Base-by-base conservation (phyloP, 2,888 invertebrate species). In the Tubulanus polymorphus region DNA sequence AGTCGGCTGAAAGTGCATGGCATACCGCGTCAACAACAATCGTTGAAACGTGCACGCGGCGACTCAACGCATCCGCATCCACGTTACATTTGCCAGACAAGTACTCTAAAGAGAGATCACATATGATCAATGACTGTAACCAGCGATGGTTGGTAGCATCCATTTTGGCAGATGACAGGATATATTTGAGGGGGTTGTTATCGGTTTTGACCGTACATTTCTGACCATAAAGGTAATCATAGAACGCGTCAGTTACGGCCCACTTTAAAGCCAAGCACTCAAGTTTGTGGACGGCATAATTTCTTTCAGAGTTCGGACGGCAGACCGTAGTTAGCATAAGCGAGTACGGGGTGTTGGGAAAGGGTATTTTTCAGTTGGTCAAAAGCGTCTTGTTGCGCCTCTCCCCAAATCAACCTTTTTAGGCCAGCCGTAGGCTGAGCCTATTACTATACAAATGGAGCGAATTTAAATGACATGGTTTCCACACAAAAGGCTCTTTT, bases 81-180 rank as follows among this genome's bases (percentile, higher is more conserved):
- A 12, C 32, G n/a, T n/a, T n/a, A 15, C 8, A 18, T 54, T 32
- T 52, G 10, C 51, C 54, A 30, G 54, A 35, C 12, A 32, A 2
- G 25, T 54, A 54, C 20, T 25, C n/a, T 12, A 53, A 51, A 25
- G 23, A 15, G 8, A 54, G 51, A 35, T 54, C 29, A 30, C 37
- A 54, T 12, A n/a, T 25, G 10, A 50, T 18, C 53, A 54, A 29
- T 26, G 28, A 20, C 12, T 48, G 18, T 3, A 54, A 20, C 54
- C 30, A 54, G 15, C 54, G 25, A n/a, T 53, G 53, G n/a, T 29
- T 25, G 15, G 52, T 54, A 15, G 54, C 30, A 28, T 54, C 54
- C 27, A 54, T 25, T 64, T 48, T 63, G 59, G 27, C 61, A 56
- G 51, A n/a, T n/a, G n/a, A n/a, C n/a, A n/a, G n/a, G n/a, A n/a